Percentiles rank a stretch among this genome's conserved stretches.
Evolutionary conservation across 2,797 vertebrate species (phyloP).

Genomic region (Sebastes diaconus): DNA sequence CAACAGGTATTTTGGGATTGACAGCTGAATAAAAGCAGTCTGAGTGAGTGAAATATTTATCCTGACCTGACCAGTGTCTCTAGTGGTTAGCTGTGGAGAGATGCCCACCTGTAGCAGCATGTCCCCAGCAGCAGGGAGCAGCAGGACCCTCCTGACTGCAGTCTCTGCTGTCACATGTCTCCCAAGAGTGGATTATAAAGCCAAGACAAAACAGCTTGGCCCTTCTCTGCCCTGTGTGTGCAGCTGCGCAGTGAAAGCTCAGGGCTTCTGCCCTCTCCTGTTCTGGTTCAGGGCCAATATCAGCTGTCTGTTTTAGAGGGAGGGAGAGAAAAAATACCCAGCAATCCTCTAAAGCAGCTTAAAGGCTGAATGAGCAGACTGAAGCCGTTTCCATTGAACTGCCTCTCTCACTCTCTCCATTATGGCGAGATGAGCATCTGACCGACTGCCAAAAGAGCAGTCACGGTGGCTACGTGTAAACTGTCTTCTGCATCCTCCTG

Average conservation of each 20-base stretch:
- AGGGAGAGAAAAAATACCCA: constrained; percentile 72
- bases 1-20: neutral
- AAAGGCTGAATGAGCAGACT: constrained; percentile 79
- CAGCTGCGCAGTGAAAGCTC: constrained; percentile 57
- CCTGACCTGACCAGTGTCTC: neutral
- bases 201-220: constrained; percentile 73
- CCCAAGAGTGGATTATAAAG: constrained; percentile 70
- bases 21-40: neutral
- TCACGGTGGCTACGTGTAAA: constrained; percentile 27
- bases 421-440: constrained; percentile 63
- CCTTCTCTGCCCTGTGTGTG: constrained; percentile 48
- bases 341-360: constrained; percentile 86
- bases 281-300: constrained; percentile 71
- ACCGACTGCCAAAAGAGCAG: constrained; percentile 54
- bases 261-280: constrained; percentile 48
- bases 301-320: constrained; percentile 72
- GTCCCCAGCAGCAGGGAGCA: constrained; percentile 55
- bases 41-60: constrained; percentile 37
- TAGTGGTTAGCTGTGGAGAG: constrained; percentile 27
- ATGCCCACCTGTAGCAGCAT: constrained; percentile 1
- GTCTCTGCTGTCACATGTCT: constrained; percentile 49
- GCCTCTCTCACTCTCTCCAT: constrained; percentile 48
- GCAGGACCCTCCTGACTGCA: constrained; percentile 45
- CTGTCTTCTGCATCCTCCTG: constrained; percentile 11
- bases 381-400: constrained; percentile 76